Evolutionary conservation across 2,888 invertebrate species (phyloP).

Genomic region (Chaetogeoica ovagalla): DNA sequence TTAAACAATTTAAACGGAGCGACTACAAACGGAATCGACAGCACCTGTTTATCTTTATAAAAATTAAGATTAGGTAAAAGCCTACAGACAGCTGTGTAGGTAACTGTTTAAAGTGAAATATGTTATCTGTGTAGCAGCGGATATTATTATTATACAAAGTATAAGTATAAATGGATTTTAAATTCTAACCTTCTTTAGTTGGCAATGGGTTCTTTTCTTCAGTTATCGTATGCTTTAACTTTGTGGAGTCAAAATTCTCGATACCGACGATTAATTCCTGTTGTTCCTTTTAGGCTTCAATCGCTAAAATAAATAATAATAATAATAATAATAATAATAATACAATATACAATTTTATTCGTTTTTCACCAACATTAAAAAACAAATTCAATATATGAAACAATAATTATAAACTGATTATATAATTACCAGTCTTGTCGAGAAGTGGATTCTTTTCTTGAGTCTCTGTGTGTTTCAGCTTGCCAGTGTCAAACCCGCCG

Average conservation of each 20-base stretch:
- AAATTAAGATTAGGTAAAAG: too few species aligned
- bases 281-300: constrained; percentile 87
- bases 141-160: not conserved
- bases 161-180: not conserved
- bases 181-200: constrained; percentile 78
- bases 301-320: constrained; percentile 67
- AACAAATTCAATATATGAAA: too few species aligned
- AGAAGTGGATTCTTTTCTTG: constrained; percentile 91
- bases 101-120: too few species aligned
- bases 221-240: constrained; percentile 91
- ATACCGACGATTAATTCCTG: constrained; percentile 87
- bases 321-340: too few species aligned
- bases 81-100: too few species aligned
- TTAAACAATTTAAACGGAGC: not conserved
- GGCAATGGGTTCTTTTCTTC: constrained; percentile 92
- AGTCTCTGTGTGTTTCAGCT: constrained; percentile 87
- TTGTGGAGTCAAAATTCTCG: constrained; percentile 85
- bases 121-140: too few species aligned
- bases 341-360: too few species aligned
- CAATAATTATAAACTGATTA: too few species aligned
- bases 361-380: too few species aligned
- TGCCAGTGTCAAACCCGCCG: constrained; percentile 79
- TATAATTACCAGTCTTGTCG: constrained; percentile 84
- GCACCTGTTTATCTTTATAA: too few species aligned
- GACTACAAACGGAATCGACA: too few species aligned